phyloP scores from a whole-genome alignment of 2,113 vertebrate genomes.

The Muntiacus muntjak region DNA sequence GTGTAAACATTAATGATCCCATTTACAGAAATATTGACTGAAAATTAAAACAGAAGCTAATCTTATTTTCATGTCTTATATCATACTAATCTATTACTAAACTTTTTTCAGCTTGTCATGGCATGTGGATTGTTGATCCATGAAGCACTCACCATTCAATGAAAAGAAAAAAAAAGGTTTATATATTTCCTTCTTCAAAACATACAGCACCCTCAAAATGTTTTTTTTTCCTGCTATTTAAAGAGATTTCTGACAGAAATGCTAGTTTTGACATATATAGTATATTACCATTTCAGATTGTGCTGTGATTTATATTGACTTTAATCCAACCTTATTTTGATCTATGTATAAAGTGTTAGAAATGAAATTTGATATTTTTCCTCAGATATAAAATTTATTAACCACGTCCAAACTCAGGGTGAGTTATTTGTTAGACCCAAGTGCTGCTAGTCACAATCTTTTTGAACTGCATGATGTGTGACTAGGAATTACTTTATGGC shows the following conservation, averaged over 20 bases:
- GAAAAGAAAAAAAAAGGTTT: neutral
- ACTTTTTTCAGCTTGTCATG: neutral
- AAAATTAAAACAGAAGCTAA: neutral
- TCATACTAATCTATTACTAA: neutral
- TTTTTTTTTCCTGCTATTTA: neutral
- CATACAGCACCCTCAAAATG: neutral
- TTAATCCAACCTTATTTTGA: slow-evolving; percentile 66
- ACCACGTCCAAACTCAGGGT: slow-evolving; percentile 6
- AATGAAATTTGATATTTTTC: slow-evolving; percentile 43
- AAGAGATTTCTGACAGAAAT: slow-evolving; percentile 56
- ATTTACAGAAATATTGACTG: neutral
- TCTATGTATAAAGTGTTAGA: slow-evolving; percentile 35
- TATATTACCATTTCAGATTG: slow-evolving; percentile 58
- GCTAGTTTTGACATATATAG: neutral
- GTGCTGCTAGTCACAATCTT: neutral
- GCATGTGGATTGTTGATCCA: neutral
- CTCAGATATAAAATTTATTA: slow-evolving; percentile 56
- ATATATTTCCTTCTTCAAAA: slow-evolving; percentile 7
- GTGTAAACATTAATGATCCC: neutral
- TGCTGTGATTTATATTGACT: slow-evolving; percentile 63
- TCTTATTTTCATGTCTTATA: neutral
- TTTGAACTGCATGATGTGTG: neutral
- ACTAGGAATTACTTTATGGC: neutral
- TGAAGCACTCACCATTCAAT: neutral
- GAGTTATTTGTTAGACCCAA: neutral